Conservation (phyloP, 2,797 vertebrate species). For the Pelodytes ibericus region DNA sequence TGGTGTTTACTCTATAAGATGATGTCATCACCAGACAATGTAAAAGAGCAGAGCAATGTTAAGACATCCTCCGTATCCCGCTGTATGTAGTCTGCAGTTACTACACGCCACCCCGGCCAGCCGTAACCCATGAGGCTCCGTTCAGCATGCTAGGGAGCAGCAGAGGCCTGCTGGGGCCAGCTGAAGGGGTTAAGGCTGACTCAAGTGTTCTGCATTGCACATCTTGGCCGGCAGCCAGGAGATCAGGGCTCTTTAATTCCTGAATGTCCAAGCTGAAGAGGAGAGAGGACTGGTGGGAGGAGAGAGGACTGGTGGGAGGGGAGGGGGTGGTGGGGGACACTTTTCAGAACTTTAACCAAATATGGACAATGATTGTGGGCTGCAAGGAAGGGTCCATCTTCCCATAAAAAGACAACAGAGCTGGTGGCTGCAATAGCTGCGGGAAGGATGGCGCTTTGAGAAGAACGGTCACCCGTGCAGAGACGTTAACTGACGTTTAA, state of each 20-base stretch:
- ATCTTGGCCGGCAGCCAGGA: conserved; percentile 26
- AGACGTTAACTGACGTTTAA: no score
- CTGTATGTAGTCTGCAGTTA: background rate
- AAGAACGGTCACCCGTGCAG: no score
- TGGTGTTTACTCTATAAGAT: conserved; percentile 18
- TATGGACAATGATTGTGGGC: conserved; percentile 45
- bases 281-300: conserved; percentile 13
- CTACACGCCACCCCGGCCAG: no score
- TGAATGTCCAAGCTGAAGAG: conserved; percentile 14
- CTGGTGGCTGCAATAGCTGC: background rate
- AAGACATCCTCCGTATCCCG: background rate
- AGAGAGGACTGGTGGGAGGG: conserved; percentile 16
- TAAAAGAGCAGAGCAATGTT: background rate
- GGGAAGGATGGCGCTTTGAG: background rate
- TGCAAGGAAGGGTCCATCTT: conserved; percentile 37
- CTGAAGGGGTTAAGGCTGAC: background rate
- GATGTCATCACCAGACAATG: conserved; percentile 15
- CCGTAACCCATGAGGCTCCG: background rate
- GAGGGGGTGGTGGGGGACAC: no score
- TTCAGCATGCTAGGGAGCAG: background rate
- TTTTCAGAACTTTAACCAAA: conserved; percentile 50
- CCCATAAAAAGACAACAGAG: conserved; percentile 51
- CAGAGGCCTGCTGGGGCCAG: background rate
- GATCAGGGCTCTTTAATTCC: conserved; percentile 2
- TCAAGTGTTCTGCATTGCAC: background rate